A percentile compares a stretch with the other conserved stretches of the same genome.
phyloP scores from a whole-genome alignment of 2,797 vertebrate species.

The Pipistrellus kuhlii region DNA sequence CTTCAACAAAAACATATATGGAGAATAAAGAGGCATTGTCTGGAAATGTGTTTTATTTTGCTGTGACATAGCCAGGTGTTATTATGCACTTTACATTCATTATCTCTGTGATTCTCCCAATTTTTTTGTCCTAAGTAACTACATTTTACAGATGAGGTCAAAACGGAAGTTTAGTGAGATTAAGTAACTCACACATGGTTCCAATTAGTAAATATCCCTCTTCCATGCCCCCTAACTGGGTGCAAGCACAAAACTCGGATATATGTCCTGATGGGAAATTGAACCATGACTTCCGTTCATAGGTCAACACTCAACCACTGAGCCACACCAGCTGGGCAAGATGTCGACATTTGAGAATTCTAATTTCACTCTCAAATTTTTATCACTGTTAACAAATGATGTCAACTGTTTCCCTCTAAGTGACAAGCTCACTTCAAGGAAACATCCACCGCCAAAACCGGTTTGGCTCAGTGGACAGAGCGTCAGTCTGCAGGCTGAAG shows the following conservation, averaged over 20 bases:
- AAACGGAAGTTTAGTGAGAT: conserved; percentile 42
- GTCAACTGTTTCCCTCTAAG: background rate
- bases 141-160: conserved; percentile 21
- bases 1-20: background rate
- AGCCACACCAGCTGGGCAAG: too few species aligned
- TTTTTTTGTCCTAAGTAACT: background rate
- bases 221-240: too few species aligned
- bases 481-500: too few species aligned
- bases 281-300: background rate
- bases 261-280: background rate
- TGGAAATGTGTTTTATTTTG: conserved; percentile 48
- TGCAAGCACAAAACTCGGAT: background rate
- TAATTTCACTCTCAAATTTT: conserved; percentile 47
- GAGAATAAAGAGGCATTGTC: background rate
- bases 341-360: background rate
- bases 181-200: conserved; percentile 9
- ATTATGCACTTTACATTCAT: conserved; percentile 15
- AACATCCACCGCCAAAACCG: background rate
- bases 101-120: conserved; percentile 2
- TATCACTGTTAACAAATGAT: conserved; percentile 49
- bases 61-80: background rate
- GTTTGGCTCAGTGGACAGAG: too few species aligned
- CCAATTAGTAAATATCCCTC: background rate
- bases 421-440: conserved; percentile 44
- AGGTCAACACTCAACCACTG: background rate